phyloP scores from a whole-genome alignment of 2,888 invertebrate genomes.

The Pristionchus exspectatus region DNA sequence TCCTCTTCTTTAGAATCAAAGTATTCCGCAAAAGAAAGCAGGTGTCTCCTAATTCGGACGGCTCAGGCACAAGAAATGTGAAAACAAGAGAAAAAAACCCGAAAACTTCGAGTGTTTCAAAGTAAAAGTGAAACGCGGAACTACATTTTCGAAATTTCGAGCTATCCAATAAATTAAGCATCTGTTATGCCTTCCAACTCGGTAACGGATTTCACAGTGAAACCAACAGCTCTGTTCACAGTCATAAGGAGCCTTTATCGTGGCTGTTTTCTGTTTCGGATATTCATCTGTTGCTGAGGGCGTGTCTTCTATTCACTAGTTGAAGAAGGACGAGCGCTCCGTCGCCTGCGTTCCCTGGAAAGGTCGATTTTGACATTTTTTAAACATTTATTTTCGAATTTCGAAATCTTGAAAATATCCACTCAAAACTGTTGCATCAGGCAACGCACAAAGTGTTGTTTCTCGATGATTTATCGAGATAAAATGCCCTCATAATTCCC shows the following conservation, averaged over 20 bases:
- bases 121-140: too few relatives aligned
- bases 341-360: neutral
- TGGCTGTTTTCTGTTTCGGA: constrained; percentile 10
- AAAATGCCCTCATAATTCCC: neutral
- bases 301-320: neutral
- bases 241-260: constrained; percentile 14
- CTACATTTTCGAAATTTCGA: neutral
- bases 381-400: neutral
- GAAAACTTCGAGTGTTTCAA: too few relatives aligned
- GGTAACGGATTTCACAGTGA: too few relatives aligned
- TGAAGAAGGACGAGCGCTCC: constrained; percentile 3
- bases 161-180: neutral
- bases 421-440: too few relatives aligned
- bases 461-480: too few relatives aligned
- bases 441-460: too few relatives aligned
- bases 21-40: too few relatives aligned
- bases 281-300: neutral
- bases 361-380: neutral
- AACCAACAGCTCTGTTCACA: neutral
- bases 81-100: too few relatives aligned
- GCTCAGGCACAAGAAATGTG: too few relatives aligned
- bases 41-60: too few relatives aligned
- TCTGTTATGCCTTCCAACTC: neutral
- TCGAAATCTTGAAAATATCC: too few relatives aligned
- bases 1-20: too few relatives aligned